Evolutionary conservation across 2,113 vertebrate genomes (phyloP).

Genomic region (Gobiocypris rarus): DNA sequence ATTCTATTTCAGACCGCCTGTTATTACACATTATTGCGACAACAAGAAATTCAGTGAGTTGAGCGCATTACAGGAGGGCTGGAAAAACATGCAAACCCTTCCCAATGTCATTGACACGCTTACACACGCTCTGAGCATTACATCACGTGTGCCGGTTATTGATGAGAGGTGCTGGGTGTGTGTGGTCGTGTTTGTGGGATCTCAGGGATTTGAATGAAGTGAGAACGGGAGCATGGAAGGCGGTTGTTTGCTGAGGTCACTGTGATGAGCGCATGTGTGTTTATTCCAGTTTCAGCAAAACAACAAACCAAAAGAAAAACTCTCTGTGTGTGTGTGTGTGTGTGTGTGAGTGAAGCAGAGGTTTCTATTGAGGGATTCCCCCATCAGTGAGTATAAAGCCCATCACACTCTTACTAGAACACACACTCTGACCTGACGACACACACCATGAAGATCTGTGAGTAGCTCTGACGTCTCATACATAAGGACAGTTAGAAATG

Average conservation of each 20-base stretch:
- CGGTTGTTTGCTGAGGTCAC: background rate
- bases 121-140: background rate
- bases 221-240: background rate
- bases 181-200: background rate
- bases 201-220: too few relatives aligned
- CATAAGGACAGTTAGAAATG: too few relatives aligned
- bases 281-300: slow-evolving; percentile 11
- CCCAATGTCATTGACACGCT: background rate
- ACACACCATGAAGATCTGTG: slow-evolving; percentile 32
- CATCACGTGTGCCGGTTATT: background rate
- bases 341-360: too few relatives aligned
- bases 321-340: background rate
- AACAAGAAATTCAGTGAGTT: too few relatives aligned
- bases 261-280: background rate
- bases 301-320: slow-evolving; percentile 20
- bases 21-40: background rate
- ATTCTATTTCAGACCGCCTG: background rate
- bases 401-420: background rate
- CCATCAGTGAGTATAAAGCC: background rate
- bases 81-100: background rate
- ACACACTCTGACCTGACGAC: slow-evolving; percentile 2
- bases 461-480: slow-evolving; percentile 1
- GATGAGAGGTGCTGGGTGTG: background rate
- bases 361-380: background rate
- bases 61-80: background rate